These are phyloP conservation scores for Sarcoramphus papa DNA, from an alignment of 2,797 vertebrate genomes.

Conservation along the genomic window DNA sequence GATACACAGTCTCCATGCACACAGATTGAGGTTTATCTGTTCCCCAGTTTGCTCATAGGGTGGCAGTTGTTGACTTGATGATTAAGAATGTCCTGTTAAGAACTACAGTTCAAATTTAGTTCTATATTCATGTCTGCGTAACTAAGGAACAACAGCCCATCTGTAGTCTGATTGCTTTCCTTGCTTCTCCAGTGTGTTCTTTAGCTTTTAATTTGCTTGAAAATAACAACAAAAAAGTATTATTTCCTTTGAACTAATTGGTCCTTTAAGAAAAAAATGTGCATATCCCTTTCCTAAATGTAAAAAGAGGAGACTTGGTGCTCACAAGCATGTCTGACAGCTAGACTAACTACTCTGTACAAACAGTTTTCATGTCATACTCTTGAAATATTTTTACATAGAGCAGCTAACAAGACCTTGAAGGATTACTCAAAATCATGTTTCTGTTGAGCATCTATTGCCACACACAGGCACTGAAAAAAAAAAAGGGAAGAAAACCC, in stretches of 20 bases:
- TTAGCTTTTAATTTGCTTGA: constrained; percentile 19
- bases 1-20: background rate
- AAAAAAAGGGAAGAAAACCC: background rate
- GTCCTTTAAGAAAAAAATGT: background rate
- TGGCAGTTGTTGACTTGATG: background rate
- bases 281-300: background rate
- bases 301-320: background rate
- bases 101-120: background rate
- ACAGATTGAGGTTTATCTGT: background rate
- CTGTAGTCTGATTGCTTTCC: background rate
- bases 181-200: background rate
- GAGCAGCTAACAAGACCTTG: background rate
- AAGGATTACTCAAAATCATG: background rate
- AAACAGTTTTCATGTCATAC: background rate
- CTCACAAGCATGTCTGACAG: background rate
- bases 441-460: background rate
- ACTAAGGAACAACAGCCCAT: background rate
- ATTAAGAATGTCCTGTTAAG: background rate
- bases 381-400: constrained; percentile 21
- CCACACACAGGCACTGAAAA: background rate
- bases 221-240: background rate
- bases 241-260: background rate
- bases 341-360: background rate
- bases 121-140: background rate
- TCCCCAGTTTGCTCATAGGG: background rate